Base-by-base conservation (phyloP, 2,888 invertebrate species). In the Heliconius ismenius region DNA sequence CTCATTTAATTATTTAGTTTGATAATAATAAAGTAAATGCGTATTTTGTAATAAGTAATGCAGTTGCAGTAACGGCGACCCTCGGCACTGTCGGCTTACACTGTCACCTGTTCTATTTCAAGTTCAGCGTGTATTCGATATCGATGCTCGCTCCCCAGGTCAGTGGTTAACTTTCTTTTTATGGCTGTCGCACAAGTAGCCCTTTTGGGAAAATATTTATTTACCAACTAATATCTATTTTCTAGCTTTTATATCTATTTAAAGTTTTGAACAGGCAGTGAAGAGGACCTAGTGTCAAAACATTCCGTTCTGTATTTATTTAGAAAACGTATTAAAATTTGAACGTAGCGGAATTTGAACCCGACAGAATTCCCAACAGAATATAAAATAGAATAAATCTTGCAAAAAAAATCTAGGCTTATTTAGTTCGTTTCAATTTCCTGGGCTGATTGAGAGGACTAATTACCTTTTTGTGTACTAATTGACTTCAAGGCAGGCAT, bases 401-500 rank as follows among this genome's bases (percentile, higher is more conserved):
- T 18, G 18, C 9, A 49, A 18, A 49, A 49, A n/a, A 60, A 39
- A 73, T 39, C 36, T 60, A 39, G 62, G 26, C 39, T 26, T 69
- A 36, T 28, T 58, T 68, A 60, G 84, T 83, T 28, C 28, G 28
- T 54, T 79, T 81, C 86, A 87, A 91, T 91, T 92, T 92, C 92
- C 92, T 92, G 91, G 86, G 87, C 82, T 84, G 84, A 85, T 86
- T 88, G 83, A 87, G 86, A 87, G 87, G 88, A 87, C 86, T 92
- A 92, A 93, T 93, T 92, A 90, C 82, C 84, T 92, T 91, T 93
- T 93, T 93, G 79, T 77, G 87, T 67, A 67, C 83, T 91, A 91
- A 92, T 92, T 89, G 90, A 83, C 82, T 84, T 90, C 93, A 93
- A 93, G 93, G 93, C 85, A 90, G 89, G 83, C 90, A 90, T 81